Percentiles rank a stretch among this genome's conserved stretches.
Conservation (phyloP, 2,888 invertebrate species). For the Lycophotia porphyrea region DNA sequence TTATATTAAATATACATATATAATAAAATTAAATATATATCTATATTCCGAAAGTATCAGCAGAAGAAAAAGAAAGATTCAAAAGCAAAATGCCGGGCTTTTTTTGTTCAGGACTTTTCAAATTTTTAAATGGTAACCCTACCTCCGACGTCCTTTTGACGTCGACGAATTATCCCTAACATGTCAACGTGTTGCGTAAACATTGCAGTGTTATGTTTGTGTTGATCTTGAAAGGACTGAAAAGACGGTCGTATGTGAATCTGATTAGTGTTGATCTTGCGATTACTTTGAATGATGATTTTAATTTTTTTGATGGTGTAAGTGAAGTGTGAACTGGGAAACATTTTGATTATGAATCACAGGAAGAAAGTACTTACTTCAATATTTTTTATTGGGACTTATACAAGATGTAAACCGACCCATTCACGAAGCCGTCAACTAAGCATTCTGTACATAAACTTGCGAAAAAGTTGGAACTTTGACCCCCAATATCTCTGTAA, state of each 20-base stretch:
- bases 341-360: not conserved
- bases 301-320: slow-evolving; percentile 17
- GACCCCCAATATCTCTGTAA: too few relatives aligned
- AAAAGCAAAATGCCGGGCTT: not conserved
- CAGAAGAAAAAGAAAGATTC: not conserved
- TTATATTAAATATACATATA: too few relatives aligned
- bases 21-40: too few relatives aligned
- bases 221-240: slow-evolving; percentile 43
- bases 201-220: slow-evolving; percentile 57
- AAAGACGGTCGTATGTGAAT: slow-evolving; percentile 24
- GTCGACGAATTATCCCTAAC: slow-evolving; percentile 68
- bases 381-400: too few relatives aligned
- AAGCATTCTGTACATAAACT: too few relatives aligned
- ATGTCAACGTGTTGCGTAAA: slow-evolving; percentile 67
- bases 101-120: not conserved
- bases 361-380: not conserved
- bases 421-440: too few relatives aligned
- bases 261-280: slow-evolving; percentile 35
- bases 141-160: slow-evolving; percentile 64
- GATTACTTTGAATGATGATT: slow-evolving; percentile 12
- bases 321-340: slow-evolving; percentile 1
- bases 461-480: too few relatives aligned
- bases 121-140: not conserved
- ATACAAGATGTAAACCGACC: too few relatives aligned
- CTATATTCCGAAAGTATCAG: not conserved